A percentile compares a stretch with the other conserved stretches of the same genome.
phyloP scores from a whole-genome alignment of 2,888 invertebrate species.

The Lamellibrachia satsuma region DNA sequence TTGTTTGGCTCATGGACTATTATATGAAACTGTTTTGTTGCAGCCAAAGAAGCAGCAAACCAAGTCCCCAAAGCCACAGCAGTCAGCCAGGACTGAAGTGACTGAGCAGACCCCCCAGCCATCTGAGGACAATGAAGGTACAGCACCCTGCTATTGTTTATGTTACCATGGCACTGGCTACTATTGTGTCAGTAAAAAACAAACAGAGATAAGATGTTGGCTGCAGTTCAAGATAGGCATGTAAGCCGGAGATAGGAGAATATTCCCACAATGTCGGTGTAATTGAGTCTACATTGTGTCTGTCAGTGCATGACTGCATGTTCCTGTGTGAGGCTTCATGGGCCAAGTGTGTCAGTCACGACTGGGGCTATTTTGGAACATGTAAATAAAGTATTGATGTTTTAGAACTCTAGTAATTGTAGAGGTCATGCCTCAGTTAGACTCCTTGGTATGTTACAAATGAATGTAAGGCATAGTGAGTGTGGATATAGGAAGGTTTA shows the following conservation, averaged over 20 bases:
- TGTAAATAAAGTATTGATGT: neutral
- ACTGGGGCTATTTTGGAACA: neutral
- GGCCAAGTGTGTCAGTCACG: neutral
- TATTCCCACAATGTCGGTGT: neutral
- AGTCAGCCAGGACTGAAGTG: neutral
- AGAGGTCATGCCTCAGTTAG: too few relatives aligned
- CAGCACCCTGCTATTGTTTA: neutral
- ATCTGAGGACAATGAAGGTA: neutral
- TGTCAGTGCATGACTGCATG: neutral
- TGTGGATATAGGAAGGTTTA: too few relatives aligned
- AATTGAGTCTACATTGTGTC: neutral
- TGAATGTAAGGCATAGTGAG: too few relatives aligned
- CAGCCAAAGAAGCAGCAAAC: neutral
- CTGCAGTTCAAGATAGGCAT: neutral
- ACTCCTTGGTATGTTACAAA: too few relatives aligned
- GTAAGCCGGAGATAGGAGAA: neutral
- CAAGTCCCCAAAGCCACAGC: neutral
- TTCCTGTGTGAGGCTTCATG: neutral
- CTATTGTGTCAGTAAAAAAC: neutral
- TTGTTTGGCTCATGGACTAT: neutral
- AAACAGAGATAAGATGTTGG: neutral
- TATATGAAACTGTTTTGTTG: neutral
- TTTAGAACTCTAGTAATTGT: neutral
- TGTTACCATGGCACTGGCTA: neutral
- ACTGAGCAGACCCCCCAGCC: neutral